Evolutionary conservation across 2,797 vertebrate genomes (phyloP), one percentile per base, ranked within the genome.

Genomic region (Ciconia nigra): DNA sequence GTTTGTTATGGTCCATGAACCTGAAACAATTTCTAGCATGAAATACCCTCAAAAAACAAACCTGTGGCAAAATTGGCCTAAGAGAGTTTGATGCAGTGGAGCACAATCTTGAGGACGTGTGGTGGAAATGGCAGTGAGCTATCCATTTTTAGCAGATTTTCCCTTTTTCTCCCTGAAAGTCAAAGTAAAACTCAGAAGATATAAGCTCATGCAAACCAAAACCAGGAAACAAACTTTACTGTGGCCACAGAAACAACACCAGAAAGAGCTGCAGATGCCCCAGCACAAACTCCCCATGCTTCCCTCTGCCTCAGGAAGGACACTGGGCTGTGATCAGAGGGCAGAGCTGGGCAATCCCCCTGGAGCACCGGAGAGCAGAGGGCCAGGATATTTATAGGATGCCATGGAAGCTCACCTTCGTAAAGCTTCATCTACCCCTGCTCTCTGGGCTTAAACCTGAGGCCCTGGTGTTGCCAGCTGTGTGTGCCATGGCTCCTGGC

Each of bases 21-120:
- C 69, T 35, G 55, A 95, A 95, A 89, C n/a, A 31, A 89, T 78
- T 90, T 76, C 78, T 85, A 55, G 47, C 44, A 67, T 28, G 41
- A 94, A 89, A 91, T 71, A 62, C 0, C 4, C 61, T 70, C 58
- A 79, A 39, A 86, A 90, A 49, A 2, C 10, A 83, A 96, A 73
- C 10, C 7, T 13, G 17, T 37, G 58, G 61, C 49, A 92, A 91
- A 96, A 84, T 2, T 61, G 35, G 18, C 57, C 24, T 39, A 39
- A 51, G 37, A 95, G 25, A 83, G 28, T 39, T 77, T 6, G 8
- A 31, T 61, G 51, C 10, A 88, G 18, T 29, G 37, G 44, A 78
- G 55, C 84, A 31, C 15, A 72, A 49, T 66, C 65, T 58, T 39
- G 29, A 51, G 20, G 41, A 74, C 4, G 4, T 37, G 29, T 59